phyloP scores from a whole-genome alignment of 2,797 vertebrate species.

The Danio aesculapii region DNA sequence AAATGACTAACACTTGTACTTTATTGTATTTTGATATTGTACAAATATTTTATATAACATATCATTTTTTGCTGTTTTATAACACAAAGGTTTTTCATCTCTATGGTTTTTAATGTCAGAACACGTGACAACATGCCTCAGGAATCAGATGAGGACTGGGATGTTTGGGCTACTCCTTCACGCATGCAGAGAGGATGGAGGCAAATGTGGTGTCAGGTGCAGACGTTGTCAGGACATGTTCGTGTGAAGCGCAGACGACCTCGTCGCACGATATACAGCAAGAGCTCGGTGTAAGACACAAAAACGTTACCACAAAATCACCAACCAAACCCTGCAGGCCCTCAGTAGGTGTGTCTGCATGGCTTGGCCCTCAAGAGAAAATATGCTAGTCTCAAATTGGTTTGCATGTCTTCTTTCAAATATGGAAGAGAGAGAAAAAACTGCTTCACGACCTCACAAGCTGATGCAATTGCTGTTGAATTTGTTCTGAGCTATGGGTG shows the following conservation, averaged over 20 bases:
- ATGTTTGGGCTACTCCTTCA: conserved; percentile 37
- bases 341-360: conserved; percentile 36
- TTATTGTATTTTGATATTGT: no score
- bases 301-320: conserved; percentile 25
- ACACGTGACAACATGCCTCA: conserved; percentile 47
- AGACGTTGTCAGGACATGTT: conserved; percentile 55
- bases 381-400: conserved; percentile 22
- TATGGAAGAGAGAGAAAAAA: background rate
- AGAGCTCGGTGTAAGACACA: conserved; percentile 30
- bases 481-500: background rate
- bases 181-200: conserved; percentile 25
- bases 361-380: conserved; percentile 29
- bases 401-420: conserved; percentile 36
- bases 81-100: no score
- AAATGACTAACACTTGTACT: no score
- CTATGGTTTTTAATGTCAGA: background rate
- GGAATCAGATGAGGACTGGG: conserved; percentile 49
- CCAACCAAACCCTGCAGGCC: conserved; percentile 24
- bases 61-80: no score
- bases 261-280: conserved; percentile 49
- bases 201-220: conserved; percentile 26
- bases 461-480: background rate
- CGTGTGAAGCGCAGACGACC: conserved; percentile 13
- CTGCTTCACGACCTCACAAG: background rate
- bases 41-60: no score